These are phyloP conservation scores for Silurus glanis DNA, from an alignment of 2,113 vertebrate species.

Conservation along the genomic window DNA sequence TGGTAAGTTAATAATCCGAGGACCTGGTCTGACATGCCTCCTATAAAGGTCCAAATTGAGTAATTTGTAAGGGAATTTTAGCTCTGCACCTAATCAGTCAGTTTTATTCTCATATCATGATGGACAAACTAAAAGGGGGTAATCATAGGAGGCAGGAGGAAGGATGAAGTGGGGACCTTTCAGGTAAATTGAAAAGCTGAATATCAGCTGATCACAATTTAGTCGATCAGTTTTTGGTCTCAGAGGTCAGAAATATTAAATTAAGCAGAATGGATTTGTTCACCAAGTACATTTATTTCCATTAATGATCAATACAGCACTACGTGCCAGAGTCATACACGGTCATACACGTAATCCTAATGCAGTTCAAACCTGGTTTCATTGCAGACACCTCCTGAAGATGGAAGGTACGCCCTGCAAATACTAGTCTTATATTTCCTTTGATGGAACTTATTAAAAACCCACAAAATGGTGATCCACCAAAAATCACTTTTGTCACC, in stretches of 20 bases:
- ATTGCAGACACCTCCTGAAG: background rate
- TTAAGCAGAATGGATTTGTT: constrained; percentile 16
- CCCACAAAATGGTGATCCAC: background rate
- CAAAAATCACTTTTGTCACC: background rate
- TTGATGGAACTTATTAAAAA: background rate
- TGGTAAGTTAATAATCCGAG: constrained; percentile 50
- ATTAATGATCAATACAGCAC: constrained; percentile 25
- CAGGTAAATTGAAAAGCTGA: constrained; percentile 36
- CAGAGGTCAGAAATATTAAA: constrained; percentile 21
- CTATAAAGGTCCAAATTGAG: constrained; percentile 52
- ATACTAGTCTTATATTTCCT: background rate
- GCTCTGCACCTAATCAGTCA: constrained; percentile 52
- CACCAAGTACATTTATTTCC: constrained; percentile 18
- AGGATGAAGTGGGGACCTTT: constrained; percentile 3
- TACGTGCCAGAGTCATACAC: background rate
- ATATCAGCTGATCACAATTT: constrained; percentile 44
- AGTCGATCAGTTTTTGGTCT: constrained; percentile 35
- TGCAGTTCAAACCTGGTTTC: background rate
- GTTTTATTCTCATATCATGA: constrained; percentile 35
- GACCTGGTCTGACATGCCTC: constrained; percentile 43
- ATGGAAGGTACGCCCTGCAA: background rate
- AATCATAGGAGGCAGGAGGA: constrained; percentile 8
- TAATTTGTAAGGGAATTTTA: constrained; percentile 51
- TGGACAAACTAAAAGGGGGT: constrained; percentile 24
- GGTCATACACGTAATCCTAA: background rate